Conservation (phyloP, 2,888 invertebrate species). For the Polia nebulosa region DNA sequence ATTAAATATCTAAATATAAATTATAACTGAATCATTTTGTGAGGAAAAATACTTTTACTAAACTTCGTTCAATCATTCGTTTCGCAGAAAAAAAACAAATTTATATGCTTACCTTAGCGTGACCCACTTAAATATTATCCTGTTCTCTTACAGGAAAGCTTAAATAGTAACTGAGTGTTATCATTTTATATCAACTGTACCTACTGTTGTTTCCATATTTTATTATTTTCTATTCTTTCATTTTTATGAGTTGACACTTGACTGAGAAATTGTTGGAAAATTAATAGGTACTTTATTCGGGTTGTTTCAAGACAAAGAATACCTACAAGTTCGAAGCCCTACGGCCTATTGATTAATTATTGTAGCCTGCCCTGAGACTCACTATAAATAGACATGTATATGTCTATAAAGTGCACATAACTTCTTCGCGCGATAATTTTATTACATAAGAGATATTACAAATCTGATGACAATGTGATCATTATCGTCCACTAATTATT, state of each 20-base stretch:
- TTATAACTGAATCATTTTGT: not conserved
- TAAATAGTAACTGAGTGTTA: conserved; percentile 27
- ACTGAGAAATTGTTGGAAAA: not conserved
- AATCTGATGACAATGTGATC: conserved; percentile 28
- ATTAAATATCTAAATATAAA: conserved; percentile 3
- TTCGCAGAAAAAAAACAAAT: conserved; percentile 10
- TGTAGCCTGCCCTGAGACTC: not conserved
- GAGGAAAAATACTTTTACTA: not conserved
- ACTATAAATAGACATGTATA: conserved; percentile 1
- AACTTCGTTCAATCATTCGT: conserved; percentile 6
- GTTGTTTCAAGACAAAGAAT: not conserved
- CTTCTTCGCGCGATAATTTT: conserved; percentile 1
- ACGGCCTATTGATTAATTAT: not conserved
- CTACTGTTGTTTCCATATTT: conserved; percentile 6
- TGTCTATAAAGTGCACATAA: not conserved
- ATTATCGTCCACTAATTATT: conserved; percentile 37
- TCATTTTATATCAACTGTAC: no score
- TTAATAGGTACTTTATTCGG: not conserved
- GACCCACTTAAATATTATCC: conserved; percentile 46
- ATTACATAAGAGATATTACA: conserved; percentile 11
- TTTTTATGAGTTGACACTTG: not conserved
- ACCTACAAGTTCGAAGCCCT: not conserved
- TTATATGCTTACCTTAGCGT: conserved; percentile 9
- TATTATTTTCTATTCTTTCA: not conserved
- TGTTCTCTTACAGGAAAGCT: conserved; percentile 52